Evolutionary conservation across 2,797 vertebrate species (phyloP), one percentile per base, ranked within the genome.

Genomic region (Acrossocheilus wenchowensis): DNA sequence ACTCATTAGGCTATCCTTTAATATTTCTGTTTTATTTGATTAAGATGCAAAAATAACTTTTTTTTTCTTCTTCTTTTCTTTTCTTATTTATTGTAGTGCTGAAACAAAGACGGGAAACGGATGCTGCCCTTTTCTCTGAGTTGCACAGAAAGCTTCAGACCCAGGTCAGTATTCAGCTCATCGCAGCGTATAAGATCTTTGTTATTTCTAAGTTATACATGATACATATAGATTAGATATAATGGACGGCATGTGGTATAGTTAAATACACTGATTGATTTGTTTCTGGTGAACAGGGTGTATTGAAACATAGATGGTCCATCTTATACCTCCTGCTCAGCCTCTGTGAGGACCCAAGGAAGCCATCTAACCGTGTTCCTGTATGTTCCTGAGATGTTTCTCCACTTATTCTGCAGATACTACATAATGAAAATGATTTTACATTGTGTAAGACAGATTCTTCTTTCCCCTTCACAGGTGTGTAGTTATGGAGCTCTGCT

Each of bases 301-400:
- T 99, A 87, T 93, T 99, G 92, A 99, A 98, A 93, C 97, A 99
- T 90, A 97, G 97, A 91, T 99, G 98, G 98, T 97, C 98, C 78
- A 94, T 99, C 81, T 96, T 99, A 89, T 99, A 99, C 95, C 95
- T 99, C 94, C 92, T 99, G 92, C 97, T 99, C 83, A 99, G 97
- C 92, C 97, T 99, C 83, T 98, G 97, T 90, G 98, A 99, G 93
- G 98, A 99, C 90, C 98, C 98, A 17, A 96, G 97, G 62, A 99
- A 97, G 88, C 97, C 96, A 0, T 94, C 97, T 80, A 94, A 91
- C 91, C 97, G 98, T 95, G 98, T 98, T 90, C 78, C 26, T 77
- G 81, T 80, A 73, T 50, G 60, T 62, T 62, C 4, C 5, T 62
- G 69, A 62, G 48, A 66, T 50, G 26, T 74, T 66, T 75, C 21